Conservation (phyloP, 2,797 vertebrate species). For the Ficedula albicollis region DNA sequence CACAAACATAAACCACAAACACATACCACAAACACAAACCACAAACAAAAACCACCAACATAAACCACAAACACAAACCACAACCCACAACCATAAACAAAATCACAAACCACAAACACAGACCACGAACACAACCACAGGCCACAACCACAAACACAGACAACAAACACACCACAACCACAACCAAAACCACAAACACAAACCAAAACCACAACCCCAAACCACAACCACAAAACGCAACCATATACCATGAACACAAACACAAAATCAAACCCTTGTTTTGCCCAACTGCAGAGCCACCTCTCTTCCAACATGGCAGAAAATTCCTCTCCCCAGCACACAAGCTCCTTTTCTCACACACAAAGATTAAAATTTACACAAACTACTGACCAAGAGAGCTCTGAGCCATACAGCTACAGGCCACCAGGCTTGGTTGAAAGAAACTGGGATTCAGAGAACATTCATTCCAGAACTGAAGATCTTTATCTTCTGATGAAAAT, state of each 20-base stretch:
- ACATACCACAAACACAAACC: too few species aligned
- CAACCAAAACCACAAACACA: background rate
- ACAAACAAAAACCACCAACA: background rate
- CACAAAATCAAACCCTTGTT: background rate
- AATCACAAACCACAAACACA: background rate
- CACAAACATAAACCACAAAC: too few species aligned
- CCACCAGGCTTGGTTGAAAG: background rate
- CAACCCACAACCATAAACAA: background rate
- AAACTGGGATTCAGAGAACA: background rate
- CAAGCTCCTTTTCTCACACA: background rate
- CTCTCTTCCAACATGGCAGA: background rate
- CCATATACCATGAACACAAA: background rate
- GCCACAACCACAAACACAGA: background rate
- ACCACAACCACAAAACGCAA: background rate
- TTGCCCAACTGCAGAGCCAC: background rate
- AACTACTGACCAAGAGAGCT: background rate
- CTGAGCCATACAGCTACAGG: background rate
- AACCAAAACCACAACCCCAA: background rate
- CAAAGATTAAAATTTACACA: background rate
- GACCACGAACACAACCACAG: background rate
- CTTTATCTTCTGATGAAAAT: background rate
- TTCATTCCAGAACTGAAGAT: background rate
- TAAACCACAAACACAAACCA: background rate
- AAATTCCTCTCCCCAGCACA: background rate
- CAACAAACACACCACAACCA: background rate